A percentile compares a stretch with the other conserved stretches of the same genome.
These are phyloP conservation scores for Yponomeuta plumbellus DNA, from an alignment of 2,888 invertebrate species.

Conservation along the genomic window DNA sequence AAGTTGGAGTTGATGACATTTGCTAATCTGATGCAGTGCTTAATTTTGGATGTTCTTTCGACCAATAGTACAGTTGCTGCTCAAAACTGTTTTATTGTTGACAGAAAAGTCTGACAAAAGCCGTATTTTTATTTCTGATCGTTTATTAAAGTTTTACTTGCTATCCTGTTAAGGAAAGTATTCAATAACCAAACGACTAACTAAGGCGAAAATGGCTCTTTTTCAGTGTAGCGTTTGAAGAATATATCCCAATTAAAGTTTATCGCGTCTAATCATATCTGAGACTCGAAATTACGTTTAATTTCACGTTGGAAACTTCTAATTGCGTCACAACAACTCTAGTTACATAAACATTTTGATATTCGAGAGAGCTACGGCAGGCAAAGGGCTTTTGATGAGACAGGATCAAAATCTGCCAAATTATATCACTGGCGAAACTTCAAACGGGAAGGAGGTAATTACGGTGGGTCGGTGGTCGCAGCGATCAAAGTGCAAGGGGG, in stretches of 20 bases:
- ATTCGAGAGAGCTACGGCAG: neutral
- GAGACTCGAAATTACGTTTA: neutral
- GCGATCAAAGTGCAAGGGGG: neutral
- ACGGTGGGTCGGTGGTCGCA: neutral
- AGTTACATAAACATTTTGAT: neutral
- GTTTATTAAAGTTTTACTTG: too few relatives aligned
- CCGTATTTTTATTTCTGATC: too few relatives aligned
- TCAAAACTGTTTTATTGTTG: too few relatives aligned
- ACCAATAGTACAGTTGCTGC: too few relatives aligned
- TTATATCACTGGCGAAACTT: constrained; percentile 3
- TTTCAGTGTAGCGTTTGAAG: too few relatives aligned
- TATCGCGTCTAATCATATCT: neutral
- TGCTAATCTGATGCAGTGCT: too few relatives aligned
- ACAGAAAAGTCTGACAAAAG: too few relatives aligned
- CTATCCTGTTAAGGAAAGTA: too few relatives aligned
- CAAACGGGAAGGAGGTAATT: constrained; percentile 6
- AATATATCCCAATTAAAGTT: neutral
- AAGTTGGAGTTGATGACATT: too few relatives aligned
- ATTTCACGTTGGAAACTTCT: neutral
- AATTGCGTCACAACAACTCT: neutral
- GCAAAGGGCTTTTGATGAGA: neutral
- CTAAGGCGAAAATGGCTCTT: too few relatives aligned
- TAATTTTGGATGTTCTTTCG: too few relatives aligned
- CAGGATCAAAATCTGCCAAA: neutral
- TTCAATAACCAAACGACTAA: too few relatives aligned